Evolutionary conservation across 2,797 vertebrate genomes (phyloP).

Genomic region (Amniataba percoides): DNA sequence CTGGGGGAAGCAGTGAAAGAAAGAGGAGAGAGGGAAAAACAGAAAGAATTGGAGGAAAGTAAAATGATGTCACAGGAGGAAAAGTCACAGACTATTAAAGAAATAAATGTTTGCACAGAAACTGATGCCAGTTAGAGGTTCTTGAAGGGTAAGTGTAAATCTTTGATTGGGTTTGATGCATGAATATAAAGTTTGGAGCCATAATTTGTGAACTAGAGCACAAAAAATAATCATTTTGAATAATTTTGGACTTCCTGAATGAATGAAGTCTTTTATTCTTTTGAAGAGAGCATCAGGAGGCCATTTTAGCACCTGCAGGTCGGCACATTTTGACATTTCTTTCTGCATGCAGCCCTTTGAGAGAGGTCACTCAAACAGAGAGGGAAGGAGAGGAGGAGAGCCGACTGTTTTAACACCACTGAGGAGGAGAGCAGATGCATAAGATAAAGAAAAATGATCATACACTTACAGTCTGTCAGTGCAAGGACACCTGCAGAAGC

Average conservation of each 20-base stretch:
- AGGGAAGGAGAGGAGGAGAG: not conserved
- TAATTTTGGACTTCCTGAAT: not conserved
- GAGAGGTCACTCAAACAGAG: conserved; percentile 2
- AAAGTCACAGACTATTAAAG: not conserved
- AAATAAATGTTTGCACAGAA: not conserved
- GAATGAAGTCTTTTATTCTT: not conserved
- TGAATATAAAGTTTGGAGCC: not conserved
- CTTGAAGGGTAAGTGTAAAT: not conserved
- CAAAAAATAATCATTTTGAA: too few species aligned
- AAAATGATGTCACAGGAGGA: not conserved
- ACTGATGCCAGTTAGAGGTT: not conserved
- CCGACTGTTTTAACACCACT: not conserved
- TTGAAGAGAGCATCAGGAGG: not conserved
- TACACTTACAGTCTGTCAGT: not conserved
- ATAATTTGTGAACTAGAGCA: too few species aligned
- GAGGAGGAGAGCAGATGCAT: not conserved
- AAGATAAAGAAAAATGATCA: not conserved
- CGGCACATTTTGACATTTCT: not conserved
- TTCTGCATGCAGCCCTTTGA: not conserved
- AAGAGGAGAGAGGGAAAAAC: not conserved
- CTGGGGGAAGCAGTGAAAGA: not conserved
- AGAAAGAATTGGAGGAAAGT: not conserved
- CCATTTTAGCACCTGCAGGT: not conserved
- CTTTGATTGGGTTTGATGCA: not conserved
- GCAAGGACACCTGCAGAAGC: not conserved